Conservation (phyloP, 2,797 vertebrate genomes). For the Manis pentadactyla region DNA sequence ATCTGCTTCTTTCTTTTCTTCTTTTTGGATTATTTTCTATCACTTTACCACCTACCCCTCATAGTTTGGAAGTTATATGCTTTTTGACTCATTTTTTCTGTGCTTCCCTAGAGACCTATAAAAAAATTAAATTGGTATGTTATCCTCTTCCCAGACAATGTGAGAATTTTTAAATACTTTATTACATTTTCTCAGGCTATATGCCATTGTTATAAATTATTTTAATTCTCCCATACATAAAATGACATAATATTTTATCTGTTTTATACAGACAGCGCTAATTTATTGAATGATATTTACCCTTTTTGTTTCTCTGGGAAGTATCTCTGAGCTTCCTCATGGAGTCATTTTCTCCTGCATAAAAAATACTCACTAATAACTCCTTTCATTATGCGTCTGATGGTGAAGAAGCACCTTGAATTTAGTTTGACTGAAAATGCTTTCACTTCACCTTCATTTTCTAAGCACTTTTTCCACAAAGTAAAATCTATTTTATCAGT, state of each 20-base stretch:
- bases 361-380: not conserved
- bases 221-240: not conserved
- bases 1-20: not conserved
- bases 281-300: not conserved
- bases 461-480: not conserved
- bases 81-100: not conserved
- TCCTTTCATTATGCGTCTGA: not conserved
- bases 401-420: not conserved
- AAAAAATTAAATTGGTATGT: not conserved
- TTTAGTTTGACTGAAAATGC: not conserved
- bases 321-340: not conserved
- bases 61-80: not conserved
- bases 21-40: not conserved
- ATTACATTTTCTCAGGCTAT: not conserved
- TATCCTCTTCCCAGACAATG: not conserved
- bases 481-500: not conserved
- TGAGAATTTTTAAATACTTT: not conserved
- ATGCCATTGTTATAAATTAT: not conserved
- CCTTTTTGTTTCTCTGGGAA: not conserved
- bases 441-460: conserved; percentile 1
- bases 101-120: not conserved
- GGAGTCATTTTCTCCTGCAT: not conserved
- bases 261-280: not conserved
- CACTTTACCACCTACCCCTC: not conserved
- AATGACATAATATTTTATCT: not conserved